Evolutionary conservation across 2,797 vertebrate genomes (phyloP), one percentile per base, ranked within the genome.

Genomic region (Allobates femoralis): DNA sequence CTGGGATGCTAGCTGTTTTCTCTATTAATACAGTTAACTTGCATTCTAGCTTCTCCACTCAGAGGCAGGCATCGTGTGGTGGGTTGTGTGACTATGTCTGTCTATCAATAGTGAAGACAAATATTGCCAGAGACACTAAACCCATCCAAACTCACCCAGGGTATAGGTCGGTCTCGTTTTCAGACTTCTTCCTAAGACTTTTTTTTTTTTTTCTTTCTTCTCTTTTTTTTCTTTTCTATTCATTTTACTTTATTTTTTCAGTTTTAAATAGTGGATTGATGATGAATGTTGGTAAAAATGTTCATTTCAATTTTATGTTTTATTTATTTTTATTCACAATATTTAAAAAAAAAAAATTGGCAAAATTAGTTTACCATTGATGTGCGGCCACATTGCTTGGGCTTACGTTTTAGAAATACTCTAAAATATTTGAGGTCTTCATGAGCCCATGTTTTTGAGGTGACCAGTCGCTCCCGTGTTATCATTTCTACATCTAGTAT

Each of bases 21-120:
- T 95, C 93, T 95, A 95, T 96, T 96, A 95, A 96, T 95, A 93
- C 93, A 95, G 94, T 95, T 95, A 94, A 95, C 95, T 96, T 96
- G 94, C 94, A 95, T 96, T 96, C 95, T 96, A 96, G 95, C 95
- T 95, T 92, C 94, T 93, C 91, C 94, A 94, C 94, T 95, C 94
- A 96, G 94, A 96, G 94, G 94, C 94, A 94, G 95, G 94, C 94
- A 93, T 95, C 94, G 93, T 94, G 94, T 94, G 95, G 94, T 95
- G 95, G 95, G 95, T 96, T 95, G 94, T 95, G 94, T 96, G 95
- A 95, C 94, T 95, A 91, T 95, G 94, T 95, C 94, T 96, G 94
- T 95, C 94, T 96, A 93, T 96, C 95, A 95, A 91, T 96, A 96
- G 95, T 96, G 95, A 96, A 96, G 95, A 96, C 94, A 95, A 94